Evolutionary conservation across 2,797 vertebrate genomes (phyloP), one percentile per base, ranked within the genome.

Genomic region (Hydrocynus forskahlii): DNA sequence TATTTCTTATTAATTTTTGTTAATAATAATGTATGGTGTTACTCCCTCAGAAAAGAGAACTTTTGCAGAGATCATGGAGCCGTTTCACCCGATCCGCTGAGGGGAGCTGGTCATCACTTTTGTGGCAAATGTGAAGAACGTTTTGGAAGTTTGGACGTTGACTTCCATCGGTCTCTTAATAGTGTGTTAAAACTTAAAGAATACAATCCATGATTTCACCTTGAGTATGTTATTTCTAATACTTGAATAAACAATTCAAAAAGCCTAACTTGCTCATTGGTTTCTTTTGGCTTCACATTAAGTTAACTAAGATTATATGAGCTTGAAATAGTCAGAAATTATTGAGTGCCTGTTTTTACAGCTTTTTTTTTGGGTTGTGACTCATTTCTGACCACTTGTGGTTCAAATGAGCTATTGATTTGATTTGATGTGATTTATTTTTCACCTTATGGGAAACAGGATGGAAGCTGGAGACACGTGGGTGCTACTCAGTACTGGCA

Each of bases 11-110:
- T 63, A 1, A 50, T 50, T 13, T 43, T 43, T 6, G 43, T 9
- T 43, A 5, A 43, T 43, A 43, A 1, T 4, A 52, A 21, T 52
- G 52, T 35, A 35, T 19, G 0, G 69, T 66, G 0, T 89, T 52
- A 76, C 69, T 78, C 25, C 35, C 76, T 7, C 87, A 99, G 97
- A 95, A 12, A 95, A 91, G 87, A 97, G 85, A 88, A 96, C 86
- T 12, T 93, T 95, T 43, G 91, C 94, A 48, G 94, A 97, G 81
- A 89, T 97, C 29, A 57, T 94, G 57, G 96, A 98, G 85, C 91
- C 94, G 9, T 99, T 98, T 88, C 0, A 89, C 86, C 95, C 97
- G 0, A 2, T 97, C 25, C 96, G 94, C 87, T 99, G 91, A 96
- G 76, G 29, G n/a, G 83, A 66, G 4, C 13, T 14, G 9, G 40